These are phyloP conservation scores for Hydropsyche tenuis DNA, from an alignment of 1,140 invertebrate species.

Conservation along the genomic window DNA sequence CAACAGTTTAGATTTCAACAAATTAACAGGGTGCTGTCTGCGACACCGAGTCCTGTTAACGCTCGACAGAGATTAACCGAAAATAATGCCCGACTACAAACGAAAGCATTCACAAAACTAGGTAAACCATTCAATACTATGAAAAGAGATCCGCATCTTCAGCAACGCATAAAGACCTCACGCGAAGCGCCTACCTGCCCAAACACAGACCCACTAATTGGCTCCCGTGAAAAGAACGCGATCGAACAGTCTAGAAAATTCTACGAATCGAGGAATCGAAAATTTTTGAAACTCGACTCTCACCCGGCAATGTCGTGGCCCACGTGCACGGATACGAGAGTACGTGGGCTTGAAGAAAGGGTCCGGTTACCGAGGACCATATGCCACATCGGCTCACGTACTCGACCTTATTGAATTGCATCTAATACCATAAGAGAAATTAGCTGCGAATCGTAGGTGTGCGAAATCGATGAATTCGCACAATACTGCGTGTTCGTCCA, in stretches of 20 bases:
- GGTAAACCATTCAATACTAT: background rate
- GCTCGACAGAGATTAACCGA: no score
- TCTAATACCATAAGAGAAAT: no score
- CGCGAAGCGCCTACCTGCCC: no score
- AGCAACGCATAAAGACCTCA: no score
- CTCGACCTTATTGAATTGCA: no score
- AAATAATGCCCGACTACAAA: no score
- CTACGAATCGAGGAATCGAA: no score
- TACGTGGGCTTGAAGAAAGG: slow-evolving; percentile 22
- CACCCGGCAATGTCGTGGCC: background rate
- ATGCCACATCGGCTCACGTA: background rate
- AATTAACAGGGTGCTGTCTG: slow-evolving; percentile 16
- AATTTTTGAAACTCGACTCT: no score
- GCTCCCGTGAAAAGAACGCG: background rate
- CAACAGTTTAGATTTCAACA: background rate
- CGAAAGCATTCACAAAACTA: no score
- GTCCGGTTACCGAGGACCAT: slow-evolving; percentile 17
- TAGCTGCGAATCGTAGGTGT: no score
- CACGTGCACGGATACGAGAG: background rate
- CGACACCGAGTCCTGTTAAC: no score
- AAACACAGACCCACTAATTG: no score
- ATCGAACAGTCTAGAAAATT: background rate
- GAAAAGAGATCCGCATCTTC: background rate
- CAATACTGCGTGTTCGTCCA: background rate
- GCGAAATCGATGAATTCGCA: background rate